These are phyloP conservation scores for Helleia helle DNA, from an alignment of 2,888 invertebrate genomes.

Conservation along the genomic window DNA sequence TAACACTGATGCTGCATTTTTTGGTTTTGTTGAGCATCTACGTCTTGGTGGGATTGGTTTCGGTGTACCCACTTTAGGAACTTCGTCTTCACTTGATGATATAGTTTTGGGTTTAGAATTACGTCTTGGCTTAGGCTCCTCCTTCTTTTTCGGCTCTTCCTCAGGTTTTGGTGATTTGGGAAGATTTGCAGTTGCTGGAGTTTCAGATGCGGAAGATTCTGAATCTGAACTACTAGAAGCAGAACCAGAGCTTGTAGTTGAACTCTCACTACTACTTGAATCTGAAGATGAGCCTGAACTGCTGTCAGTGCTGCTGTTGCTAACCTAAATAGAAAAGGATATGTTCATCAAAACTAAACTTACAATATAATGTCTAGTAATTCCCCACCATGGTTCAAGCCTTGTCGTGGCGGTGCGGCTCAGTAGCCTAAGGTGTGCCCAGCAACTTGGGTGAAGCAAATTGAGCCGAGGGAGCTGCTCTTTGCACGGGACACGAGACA, in stretches of 20 bases:
- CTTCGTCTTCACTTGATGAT: conserved; percentile 77
- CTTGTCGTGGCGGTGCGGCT: too few species aligned
- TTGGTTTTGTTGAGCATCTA: conserved; percentile 74
- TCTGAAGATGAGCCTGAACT: conserved; percentile 80
- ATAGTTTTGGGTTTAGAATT: conserved; percentile 56
- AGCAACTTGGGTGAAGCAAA: too few species aligned
- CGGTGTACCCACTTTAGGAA: conserved; percentile 50
- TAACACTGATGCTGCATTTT: conserved; percentile 76
- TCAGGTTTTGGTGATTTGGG: conserved; percentile 53
- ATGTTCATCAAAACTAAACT: too few species aligned
- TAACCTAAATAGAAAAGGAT: too few species aligned
- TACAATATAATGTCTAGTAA: too few species aligned
- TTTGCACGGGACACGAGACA: too few species aligned
- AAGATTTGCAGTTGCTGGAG: conserved; percentile 31
- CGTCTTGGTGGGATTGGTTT: conserved; percentile 54
- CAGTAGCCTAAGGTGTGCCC: too few species aligned
- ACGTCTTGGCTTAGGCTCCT: conserved; percentile 43
- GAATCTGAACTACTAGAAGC: conserved; percentile 81
- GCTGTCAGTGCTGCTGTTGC: conserved; percentile 74
- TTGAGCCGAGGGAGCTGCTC: too few species aligned
- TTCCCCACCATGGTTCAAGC: too few species aligned
- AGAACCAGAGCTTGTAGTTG: conserved; percentile 80
- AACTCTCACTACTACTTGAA: conserved; percentile 79
- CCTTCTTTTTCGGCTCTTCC: conserved; percentile 51
- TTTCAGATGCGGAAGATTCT: conserved; percentile 76